phyloP scores from a whole-genome alignment of 2,113 vertebrate genomes.

The Alosa alosa region DNA sequence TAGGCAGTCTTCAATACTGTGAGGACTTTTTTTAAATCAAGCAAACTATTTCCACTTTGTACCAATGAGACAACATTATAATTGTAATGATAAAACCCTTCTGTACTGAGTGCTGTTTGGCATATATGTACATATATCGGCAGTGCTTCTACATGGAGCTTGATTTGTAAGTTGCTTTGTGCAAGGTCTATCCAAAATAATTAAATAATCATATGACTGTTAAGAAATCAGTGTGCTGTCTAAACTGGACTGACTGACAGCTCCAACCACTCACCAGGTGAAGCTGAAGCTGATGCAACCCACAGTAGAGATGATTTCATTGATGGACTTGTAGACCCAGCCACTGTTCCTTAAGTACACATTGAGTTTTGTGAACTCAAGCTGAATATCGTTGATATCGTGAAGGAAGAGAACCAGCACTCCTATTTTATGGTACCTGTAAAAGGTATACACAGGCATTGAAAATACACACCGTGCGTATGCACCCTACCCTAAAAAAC shows the following conservation, averaged over 20 bases:
- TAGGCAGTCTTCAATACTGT: no score
- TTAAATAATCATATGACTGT: not conserved
- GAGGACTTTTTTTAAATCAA: not conserved
- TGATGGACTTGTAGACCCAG: constrained; percentile 73
- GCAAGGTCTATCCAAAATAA: not conserved
- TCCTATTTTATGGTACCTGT: constrained; percentile 92
- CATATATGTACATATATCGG: not conserved
- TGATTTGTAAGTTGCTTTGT: not conserved
- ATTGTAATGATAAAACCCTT: no score
- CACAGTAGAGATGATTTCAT: constrained; percentile 80
- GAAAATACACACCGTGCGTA: not conserved
- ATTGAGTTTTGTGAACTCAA: constrained; percentile 97
- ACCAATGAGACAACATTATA: no score
- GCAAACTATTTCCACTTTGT: no score
- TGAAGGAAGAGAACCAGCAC: constrained; percentile 93
- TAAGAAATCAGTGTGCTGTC: not conserved
- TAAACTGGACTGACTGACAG: not conserved
- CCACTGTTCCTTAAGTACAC: constrained; percentile 90
- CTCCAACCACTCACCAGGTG: constrained; percentile 77
- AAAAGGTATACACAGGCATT: not conserved
- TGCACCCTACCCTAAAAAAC: no score
- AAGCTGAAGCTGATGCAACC: constrained; percentile 85
- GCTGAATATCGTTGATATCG: constrained; percentile 85
- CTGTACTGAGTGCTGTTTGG: no score
- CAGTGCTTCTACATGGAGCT: not conserved